Conservation (phyloP, 2,113 vertebrate genomes). For the human region GRCh38 chr11:26340001-26340500, state of each 20-base stretch:
- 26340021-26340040: neutral
- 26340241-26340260: neutral
- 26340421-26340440: neutral
- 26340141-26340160: neutral
- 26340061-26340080: neutral
- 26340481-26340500: neutral
- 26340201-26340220: no score
- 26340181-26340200: no score
- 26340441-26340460: neutral
- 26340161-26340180: neutral
- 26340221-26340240: no score
- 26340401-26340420: neutral
- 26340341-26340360: neutral
- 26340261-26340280: neutral
- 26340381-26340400: neutral
- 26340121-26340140: neutral
- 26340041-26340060: neutral
- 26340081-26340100: neutral
- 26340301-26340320: neutral
- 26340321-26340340: neutral
- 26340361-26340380: neutral
- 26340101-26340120: neutral
- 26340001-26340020: neutral
- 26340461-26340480: neutral
- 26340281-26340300: neutral